Evolutionary conservation across 2,888 invertebrate genomes (phyloP).

Genomic region (Mythimna pallens): DNA sequence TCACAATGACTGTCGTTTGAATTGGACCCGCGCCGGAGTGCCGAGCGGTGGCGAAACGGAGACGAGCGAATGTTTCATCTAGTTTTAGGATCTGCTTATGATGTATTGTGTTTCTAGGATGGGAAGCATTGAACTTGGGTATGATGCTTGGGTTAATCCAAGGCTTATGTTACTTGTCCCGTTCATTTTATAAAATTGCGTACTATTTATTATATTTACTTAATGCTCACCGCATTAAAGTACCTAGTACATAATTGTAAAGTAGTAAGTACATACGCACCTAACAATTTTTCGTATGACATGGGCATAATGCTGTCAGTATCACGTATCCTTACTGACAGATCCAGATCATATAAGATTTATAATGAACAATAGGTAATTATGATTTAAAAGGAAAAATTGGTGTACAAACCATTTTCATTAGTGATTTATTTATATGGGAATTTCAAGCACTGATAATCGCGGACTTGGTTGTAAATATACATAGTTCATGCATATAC

Average conservation of each 20-base stretch:
- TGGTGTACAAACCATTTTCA: neutral
- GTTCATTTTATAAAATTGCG: neutral
- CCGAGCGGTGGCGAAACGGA: conserved; percentile 67
- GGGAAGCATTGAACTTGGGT: neutral
- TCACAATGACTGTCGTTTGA: conserved; percentile 70
- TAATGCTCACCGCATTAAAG: too few species aligned
- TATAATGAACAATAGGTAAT: neutral
- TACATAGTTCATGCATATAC: too few species aligned
- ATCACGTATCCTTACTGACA: neutral
- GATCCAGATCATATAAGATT: neutral
- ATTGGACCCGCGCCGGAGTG: conserved; percentile 67
- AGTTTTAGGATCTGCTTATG: conserved; percentile 34
- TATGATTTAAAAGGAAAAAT: neutral
- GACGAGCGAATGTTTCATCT: conserved; percentile 56
- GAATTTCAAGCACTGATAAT: neutral
- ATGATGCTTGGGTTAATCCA: neutral
- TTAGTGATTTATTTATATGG: neutral
- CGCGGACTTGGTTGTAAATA: neutral
- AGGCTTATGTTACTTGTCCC: neutral
- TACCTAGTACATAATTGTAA: too few species aligned
- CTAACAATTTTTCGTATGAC: too few species aligned
- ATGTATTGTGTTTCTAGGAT: conserved; percentile 16
- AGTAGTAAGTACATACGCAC: too few species aligned
- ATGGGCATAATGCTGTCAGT: neutral
- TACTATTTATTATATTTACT: too few species aligned